Evolutionary conservation across 2,888 invertebrate species (phyloP), one percentile per base, ranked within the genome.

Genomic region (Pseudoips prasinana): DNA sequence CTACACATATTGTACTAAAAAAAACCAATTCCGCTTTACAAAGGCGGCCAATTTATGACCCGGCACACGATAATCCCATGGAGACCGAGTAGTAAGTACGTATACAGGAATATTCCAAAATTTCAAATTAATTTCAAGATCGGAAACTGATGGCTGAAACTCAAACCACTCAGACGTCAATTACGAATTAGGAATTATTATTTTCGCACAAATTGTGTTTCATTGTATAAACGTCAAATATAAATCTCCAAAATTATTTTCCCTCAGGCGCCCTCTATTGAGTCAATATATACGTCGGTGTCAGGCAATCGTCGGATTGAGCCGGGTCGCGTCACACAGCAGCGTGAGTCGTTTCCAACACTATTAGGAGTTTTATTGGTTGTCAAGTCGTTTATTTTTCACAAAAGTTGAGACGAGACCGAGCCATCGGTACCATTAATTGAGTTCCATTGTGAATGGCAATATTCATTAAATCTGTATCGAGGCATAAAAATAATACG

Each of bases 1-100:
- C 49, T 48, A 54, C 53, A 59, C 62, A 62, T 60, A 60, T 65
- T 61, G 68, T 65, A 65, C 63, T 69, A 73, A 70, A 73, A 79
- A 20, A 77, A 81, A 79, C 73, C 79, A 80, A 81, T 80, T 75
- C 63, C 73, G 60, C 35, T 56, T 44, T 60, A 81, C 79, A 81
- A 81, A 75, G 67, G 72, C 63, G 46, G 63, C 63, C 79, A 78
- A 80, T 80, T 78, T 76, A 76, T 76, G 75, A 67, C 61, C 58
- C 62, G 58, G 54, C 61, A 64, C 67, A 65, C 59, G 64, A 56
- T 51, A 63, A 58, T 52, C 52, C 65, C 64, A 22, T 19, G n/a
- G 49, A 49, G 45, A 53, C 22, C 27, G 28, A 46, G 47, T 35
- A 39, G 37, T 52, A 37, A 35, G 24, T 41, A 3, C 18, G 48